phyloP scores from a whole-genome alignment of 2,113 vertebrate species.

The Myxocyprinus asiaticus region DNA sequence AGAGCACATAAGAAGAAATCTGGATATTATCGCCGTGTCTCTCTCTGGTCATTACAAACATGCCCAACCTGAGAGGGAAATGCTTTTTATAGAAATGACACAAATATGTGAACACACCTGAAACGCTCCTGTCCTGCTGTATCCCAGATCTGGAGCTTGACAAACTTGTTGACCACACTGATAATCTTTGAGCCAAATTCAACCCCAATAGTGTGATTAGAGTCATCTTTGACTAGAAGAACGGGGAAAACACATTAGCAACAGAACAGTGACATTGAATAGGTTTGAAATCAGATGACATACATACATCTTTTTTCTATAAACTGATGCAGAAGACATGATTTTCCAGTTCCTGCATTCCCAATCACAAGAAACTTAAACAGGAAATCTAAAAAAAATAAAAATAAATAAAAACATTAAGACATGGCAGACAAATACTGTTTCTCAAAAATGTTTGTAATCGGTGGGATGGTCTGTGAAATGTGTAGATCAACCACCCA shows the following conservation, averaged over 20 bases:
- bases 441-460: not conserved
- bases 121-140: conserved; percentile 92
- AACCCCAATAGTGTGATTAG: conserved; percentile 94
- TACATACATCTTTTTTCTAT: conserved; percentile 93
- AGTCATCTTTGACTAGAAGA: conserved; percentile 88
- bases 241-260: not conserved
- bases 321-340: conserved; percentile 84
- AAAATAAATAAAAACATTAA: not conserved
- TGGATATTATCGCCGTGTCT: not conserved
- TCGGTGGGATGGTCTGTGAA: not conserved
- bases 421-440: not conserved
- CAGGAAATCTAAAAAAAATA: too few species aligned
- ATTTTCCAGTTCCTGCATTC: conserved; percentile 91
- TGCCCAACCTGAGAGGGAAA: not conserved
- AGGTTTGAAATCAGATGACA: not conserved
- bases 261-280: not conserved
- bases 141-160: conserved; percentile 95
- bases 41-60: not conserved
- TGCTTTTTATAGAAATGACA: not conserved
- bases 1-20: not conserved
- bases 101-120: conserved; percentile 71
- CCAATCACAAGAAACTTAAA: conserved; percentile 95
- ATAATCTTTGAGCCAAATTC: conserved; percentile 94
- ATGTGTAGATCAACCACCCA: not conserved
- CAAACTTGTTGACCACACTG: conserved; percentile 88